Evolutionary conservation across 2,113 vertebrate genomes (phyloP).

Genomic region (Genyomyrus donnyi): DNA sequence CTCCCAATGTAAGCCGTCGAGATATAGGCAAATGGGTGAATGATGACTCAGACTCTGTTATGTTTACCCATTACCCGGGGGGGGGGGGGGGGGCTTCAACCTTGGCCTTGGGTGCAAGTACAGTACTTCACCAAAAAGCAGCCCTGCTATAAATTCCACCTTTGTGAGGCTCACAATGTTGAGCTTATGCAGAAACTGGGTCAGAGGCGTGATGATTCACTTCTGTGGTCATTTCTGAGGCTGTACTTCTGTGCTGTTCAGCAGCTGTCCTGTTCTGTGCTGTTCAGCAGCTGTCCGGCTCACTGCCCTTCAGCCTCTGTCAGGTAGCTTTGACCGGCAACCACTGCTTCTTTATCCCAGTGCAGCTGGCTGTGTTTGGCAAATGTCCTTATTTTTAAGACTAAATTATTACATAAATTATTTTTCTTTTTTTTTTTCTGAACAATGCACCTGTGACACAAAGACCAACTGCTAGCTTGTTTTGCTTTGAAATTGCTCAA

Average conservation of each 20-base stretch:
- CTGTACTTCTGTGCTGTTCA: background rate
- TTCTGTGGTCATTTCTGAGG: background rate
- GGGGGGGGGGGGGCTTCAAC: background rate
- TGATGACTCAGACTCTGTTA: background rate
- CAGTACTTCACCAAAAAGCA: background rate
- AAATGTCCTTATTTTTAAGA: background rate
- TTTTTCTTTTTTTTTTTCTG: background rate
- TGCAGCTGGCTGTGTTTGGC: background rate
- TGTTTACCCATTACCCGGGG: background rate
- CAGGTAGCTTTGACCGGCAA: too few relatives aligned
- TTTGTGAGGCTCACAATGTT: background rate
- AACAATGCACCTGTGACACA: background rate
- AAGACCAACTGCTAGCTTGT: background rate
- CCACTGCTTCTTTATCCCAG: background rate
- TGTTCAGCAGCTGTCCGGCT: too few relatives aligned
- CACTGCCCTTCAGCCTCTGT: too few relatives aligned
- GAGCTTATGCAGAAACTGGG: background rate
- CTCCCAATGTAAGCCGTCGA: background rate
- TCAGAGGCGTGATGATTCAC: background rate
- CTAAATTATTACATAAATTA: background rate
- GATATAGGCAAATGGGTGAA: background rate
- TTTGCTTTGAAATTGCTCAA: background rate
- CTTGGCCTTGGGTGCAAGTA: background rate
- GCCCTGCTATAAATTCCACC: background rate
- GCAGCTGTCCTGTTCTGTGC: background rate